Evolutionary conservation across 2,888 invertebrate species (phyloP).

Genomic region (Stenurella melanura): DNA sequence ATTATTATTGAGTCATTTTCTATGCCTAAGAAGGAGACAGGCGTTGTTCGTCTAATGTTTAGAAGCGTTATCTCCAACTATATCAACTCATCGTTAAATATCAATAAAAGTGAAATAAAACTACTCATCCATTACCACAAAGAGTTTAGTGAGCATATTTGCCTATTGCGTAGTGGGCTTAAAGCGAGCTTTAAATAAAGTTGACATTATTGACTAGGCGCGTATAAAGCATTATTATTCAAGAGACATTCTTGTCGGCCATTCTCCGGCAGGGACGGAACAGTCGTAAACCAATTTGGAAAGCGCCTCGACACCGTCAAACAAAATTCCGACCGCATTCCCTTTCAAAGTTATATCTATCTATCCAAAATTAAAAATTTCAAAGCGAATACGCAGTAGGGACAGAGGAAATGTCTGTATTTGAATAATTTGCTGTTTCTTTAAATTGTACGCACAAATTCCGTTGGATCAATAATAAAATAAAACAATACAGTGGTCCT

Average conservation of each 20-base stretch:
- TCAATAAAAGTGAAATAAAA: conserved; percentile 1
- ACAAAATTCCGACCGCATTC: conserved; percentile 41
- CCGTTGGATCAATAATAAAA: not conserved
- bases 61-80: not conserved
- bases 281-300: conserved; percentile 41
- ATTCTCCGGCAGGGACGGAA: conserved; percentile 32
- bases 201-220: conserved; percentile 32
- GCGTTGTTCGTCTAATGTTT: not conserved
- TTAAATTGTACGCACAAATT: not conserved
- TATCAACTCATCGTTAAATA: not conserved
- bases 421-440: not conserved
- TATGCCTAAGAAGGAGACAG: not conserved
- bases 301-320: conserved; percentile 37
- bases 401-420: not conserved
- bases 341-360: conserved; percentile 27
- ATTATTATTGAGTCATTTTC: not conserved
- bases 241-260: conserved; percentile 35
- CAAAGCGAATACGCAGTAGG: conserved; percentile 19
- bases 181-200: conserved; percentile 24
- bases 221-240: conserved; percentile 40
- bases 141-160: not conserved
- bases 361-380: conserved; percentile 36
- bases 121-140: not conserved
- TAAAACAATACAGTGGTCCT: no score
- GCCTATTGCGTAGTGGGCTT: not conserved